Evolutionary conservation across 2,888 invertebrate species (phyloP).

Genomic region (Cartodere bifasciata): DNA sequence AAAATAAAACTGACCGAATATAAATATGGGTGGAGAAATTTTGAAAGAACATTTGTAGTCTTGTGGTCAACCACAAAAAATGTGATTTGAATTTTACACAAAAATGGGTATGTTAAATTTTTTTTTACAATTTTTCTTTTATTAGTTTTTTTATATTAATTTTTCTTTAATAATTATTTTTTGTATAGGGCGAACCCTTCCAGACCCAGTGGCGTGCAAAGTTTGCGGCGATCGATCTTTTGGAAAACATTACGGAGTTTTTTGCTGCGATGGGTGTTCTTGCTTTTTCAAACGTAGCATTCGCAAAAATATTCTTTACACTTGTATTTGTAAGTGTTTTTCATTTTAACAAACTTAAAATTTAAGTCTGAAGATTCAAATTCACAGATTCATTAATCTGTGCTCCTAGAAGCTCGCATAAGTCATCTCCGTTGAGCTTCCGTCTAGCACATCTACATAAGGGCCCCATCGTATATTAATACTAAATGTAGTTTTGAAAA

Average conservation of each 20-base stretch:
- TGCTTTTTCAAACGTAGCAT: constrained; percentile 83
- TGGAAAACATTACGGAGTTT: constrained; percentile 75
- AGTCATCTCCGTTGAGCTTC: no score
- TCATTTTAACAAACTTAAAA: no score
- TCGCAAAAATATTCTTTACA: constrained; percentile 56
- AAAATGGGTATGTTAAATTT: not conserved
- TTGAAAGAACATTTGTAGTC: not conserved
- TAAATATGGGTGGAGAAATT: no score
- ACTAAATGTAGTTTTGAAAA: no score
- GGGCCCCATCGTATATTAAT: no score
- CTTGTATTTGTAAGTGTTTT: constrained; percentile 60
- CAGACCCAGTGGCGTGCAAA: constrained; percentile 54
- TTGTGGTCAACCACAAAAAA: not conserved
- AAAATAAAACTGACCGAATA: no score
- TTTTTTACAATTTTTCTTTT: constrained; percentile 3
- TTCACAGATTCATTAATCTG: no score
- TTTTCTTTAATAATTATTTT: no score
- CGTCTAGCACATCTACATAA: no score
- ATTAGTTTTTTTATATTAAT: constrained; percentile 1
- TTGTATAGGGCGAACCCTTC: constrained; percentile 40
- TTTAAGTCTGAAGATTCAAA: no score
- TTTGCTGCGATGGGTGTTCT: constrained; percentile 79
- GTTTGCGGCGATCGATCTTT: constrained; percentile 76
- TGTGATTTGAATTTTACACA: not conserved
- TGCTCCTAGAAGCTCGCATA: no score